Base-by-base conservation (phyloP, 2,113 vertebrate genomes). In the Chionodraco myersi region DNA sequence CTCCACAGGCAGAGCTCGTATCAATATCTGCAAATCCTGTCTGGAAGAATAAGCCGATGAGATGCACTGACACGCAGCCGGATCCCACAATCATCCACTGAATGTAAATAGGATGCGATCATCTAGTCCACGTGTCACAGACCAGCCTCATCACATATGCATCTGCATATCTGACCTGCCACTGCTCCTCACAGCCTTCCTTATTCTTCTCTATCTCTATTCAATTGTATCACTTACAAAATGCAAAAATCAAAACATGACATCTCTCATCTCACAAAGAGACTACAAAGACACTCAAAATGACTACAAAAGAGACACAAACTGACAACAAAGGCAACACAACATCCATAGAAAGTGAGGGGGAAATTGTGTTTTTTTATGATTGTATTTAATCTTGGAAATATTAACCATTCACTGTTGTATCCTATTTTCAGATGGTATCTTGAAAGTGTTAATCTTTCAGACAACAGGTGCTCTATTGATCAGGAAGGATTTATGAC, bases 11-110 rank as follows among this genome's bases (percentile, higher is more conserved):
- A 68, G 62, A 57, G 51, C 67, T 47, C 9, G 12, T 75, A 77
- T 76, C 67, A 63, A 65, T 69, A 72, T 75, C 66, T 41, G 72
- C 68, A 80, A 69, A 86, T 80, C 77, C 68, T 41, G 84, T 71
- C 44, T 72, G 44, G 26, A 41, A 75, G 34, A 72, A 75, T 62
- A 64, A 79, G 72, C 67, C 8, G 8, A 73, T 65, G 80, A 72
- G 75, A 82, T 86, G 60, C 65, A 36, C 21, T n/a, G 54, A 74
- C 83, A 72, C 11, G 52, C 18, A 3, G 45, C 53, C 45, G 59
- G 74, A 85, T 71, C 68, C 57, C 45, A 45, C 56, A 76, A 8
- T 47, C 72, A 48, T 71, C 59, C 64, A 48, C 75, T 51, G 80
- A 83, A 73, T 83, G 52, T 57, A 63, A 83, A 78, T 57, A 62